Conservation (phyloP, 2,797 vertebrate species). For the Betta splendens region DNA sequence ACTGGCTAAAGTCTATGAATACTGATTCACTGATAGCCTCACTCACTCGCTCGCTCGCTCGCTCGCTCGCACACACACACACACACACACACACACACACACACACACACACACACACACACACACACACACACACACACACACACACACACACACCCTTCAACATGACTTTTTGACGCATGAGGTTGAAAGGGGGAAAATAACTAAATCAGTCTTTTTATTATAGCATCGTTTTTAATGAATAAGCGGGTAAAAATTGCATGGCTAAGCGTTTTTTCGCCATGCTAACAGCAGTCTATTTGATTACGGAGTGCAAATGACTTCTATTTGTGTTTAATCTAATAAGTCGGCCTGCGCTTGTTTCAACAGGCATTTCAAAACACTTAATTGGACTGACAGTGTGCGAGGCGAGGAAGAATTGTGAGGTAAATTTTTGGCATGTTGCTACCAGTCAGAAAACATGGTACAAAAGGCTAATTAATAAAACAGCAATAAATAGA, state of each 20-base stretch:
- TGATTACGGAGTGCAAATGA: constrained; percentile 72
- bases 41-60: no score
- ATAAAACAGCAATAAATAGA: constrained; percentile 45
- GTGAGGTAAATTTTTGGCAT: constrained; percentile 38
- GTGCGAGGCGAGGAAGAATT: constrained; percentile 55
- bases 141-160: constrained; percentile 8
- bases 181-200: constrained; percentile 50
- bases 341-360: constrained; percentile 67
- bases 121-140: background rate
- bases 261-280: constrained; percentile 49
- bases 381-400: constrained; percentile 68
- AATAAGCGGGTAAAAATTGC: constrained; percentile 65
- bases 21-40: constrained; percentile 58
- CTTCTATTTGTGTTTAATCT: constrained; percentile 70
- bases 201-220: constrained; percentile 60
- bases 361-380: constrained; percentile 74
- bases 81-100: background rate
- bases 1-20: constrained; percentile 61
- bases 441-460: constrained; percentile 46
- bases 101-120: constrained; percentile 6
- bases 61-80: no score
- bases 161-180: constrained; percentile 34
- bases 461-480: constrained; percentile 41
- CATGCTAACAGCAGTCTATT: constrained; percentile 55
- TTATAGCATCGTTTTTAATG: constrained; percentile 36